Evolutionary conservation across 2,888 invertebrate species (phyloP), one percentile per base, ranked within the genome.

Genomic region (Blastobasis adustella): DNA sequence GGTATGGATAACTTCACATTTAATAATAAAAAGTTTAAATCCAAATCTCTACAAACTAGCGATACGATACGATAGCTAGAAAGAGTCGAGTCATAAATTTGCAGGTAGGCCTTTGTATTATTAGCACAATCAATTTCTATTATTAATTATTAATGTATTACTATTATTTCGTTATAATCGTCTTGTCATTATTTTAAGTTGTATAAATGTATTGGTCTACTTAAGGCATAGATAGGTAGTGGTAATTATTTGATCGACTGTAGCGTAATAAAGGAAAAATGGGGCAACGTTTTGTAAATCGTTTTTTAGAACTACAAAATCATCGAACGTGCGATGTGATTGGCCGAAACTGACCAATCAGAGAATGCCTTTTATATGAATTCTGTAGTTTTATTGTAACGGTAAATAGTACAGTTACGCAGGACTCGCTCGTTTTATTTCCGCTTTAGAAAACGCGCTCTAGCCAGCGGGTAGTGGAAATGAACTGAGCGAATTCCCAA

Each of bases 161-260:
- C 75, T 79, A 79, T 79, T 74, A 77, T 82, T 83, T 79, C 68
- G 79, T 84, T 84, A 78, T 80, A 74, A 51, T 78, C 79, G 82
- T 87, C 87, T 88, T 84, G 87, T 88, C 87, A 88, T 84, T 88
- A 88, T 79, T 80, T 83, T 88, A 87, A 87, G 87, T 84, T 87
- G 85, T 87, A 85, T 82, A 87, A 86, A 86, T 83, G 77, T 81
- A 82, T 75, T 78, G 1, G 83, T 86, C 83, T 80, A 77, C 69
- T 78, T 85, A 86, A 84, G 81, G 76, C 78, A 78, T 86, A 86
- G 85, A 73, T 86, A 86, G 86, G 80, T 85, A 86, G 83, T 75
- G 78, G 75, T 83, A 83, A 83, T 80, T 76, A 10, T 9, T 74
- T 68, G 72, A 73, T 71, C 67, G 65, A 68, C 62, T 55, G 69